These are phyloP conservation scores for Chlorocebus sabaeus DNA, from an alignment of 2,113 vertebrate species.

Conservation along the genomic window DNA sequence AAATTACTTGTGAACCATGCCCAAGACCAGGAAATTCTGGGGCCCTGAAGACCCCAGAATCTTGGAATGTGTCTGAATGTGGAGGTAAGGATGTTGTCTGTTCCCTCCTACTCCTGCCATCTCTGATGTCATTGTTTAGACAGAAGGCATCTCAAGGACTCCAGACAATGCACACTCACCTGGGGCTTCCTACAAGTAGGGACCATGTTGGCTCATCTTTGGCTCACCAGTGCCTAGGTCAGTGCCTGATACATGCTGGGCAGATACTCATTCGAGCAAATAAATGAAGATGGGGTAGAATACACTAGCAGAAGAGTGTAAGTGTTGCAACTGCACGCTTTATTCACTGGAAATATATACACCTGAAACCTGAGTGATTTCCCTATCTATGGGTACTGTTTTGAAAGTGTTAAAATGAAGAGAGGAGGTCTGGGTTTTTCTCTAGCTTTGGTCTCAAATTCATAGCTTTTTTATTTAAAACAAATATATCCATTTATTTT, in stretches of 20 bases:
- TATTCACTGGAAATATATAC: background rate
- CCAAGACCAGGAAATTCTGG: slow-evolving; percentile 83
- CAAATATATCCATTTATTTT: background rate
- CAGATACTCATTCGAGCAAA: background rate
- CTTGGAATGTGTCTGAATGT: slow-evolving; percentile 87
- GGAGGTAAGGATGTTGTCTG: slow-evolving; percentile 83
- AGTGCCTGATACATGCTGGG: background rate
- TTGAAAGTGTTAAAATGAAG: background rate
- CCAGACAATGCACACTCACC: background rate
- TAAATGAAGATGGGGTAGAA: background rate
- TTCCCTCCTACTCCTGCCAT: background rate
- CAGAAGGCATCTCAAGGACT: background rate
- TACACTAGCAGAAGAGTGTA: background rate
- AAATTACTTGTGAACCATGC: slow-evolving; percentile 88
- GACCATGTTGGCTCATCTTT: background rate
- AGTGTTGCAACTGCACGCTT: background rate
- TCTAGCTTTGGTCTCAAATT: slow-evolving; percentile 18
- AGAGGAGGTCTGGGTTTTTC: background rate
- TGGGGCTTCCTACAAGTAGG: background rate
- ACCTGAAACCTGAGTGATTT: background rate
- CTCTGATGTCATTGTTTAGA: background rate
- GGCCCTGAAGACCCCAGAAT: slow-evolving; percentile 81
- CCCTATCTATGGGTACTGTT: background rate
- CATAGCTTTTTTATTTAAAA: background rate
- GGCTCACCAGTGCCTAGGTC: background rate